These are phyloP conservation scores for Dipodomys merriami DNA, from an alignment of 2,113 vertebrate species.

Conservation along the genomic window DNA sequence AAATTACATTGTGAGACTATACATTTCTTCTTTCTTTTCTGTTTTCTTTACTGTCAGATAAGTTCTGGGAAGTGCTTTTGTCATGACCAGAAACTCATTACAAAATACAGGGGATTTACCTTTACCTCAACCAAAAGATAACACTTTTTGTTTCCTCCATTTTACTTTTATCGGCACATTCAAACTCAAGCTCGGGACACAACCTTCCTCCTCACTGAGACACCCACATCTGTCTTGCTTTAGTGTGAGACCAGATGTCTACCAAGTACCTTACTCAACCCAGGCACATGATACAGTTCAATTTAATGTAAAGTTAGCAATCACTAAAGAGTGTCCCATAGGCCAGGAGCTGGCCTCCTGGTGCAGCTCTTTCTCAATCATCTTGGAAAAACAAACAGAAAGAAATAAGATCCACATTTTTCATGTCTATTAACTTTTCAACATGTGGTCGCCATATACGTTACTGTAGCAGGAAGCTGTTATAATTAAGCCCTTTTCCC, in stretches of 20 bases:
- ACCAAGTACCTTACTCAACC: not conserved
- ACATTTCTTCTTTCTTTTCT: not conserved
- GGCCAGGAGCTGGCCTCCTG: not conserved
- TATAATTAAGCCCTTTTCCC: slow-evolving; percentile 71
- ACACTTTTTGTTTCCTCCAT: not conserved
- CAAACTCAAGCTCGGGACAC: not conserved
- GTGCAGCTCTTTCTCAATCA: not conserved
- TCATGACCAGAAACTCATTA: not conserved
- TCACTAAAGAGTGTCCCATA: not conserved
- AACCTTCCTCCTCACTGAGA: not conserved
- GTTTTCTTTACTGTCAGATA: not conserved
- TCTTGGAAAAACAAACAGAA: slow-evolving; percentile 72
- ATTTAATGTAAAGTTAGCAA: slow-evolving; percentile 53
- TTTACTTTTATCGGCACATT: not conserved
- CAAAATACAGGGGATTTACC: no score
- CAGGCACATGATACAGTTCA: not conserved
- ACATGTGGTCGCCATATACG: slow-evolving; percentile 56
- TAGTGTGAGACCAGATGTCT: slow-evolving; percentile 14
- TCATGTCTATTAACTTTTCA: slow-evolving; percentile 59
- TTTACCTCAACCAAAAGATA: no score
- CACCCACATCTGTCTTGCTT: not conserved
- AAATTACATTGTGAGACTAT: not conserved
- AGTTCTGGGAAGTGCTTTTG: not conserved
- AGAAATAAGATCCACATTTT: slow-evolving; percentile 68
- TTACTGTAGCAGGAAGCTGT: slow-evolving; percentile 50